Percentiles rank a stretch among this genome's conserved stretches.
phyloP scores from a whole-genome alignment of 2,888 invertebrate genomes.

The Stenolophus ochropezus region DNA sequence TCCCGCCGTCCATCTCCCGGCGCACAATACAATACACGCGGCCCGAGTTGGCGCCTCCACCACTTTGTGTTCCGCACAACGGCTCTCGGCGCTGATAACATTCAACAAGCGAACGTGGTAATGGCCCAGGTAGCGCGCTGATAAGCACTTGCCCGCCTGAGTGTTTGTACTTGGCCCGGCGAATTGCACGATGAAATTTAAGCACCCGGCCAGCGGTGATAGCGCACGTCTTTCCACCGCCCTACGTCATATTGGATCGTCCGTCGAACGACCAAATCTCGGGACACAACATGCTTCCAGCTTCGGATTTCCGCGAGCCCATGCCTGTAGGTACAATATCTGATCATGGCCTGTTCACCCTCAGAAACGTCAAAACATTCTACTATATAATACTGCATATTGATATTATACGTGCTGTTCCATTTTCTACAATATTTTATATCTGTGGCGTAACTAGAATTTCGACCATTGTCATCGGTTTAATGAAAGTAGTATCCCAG shows the following conservation, averaged over 20 bases:
- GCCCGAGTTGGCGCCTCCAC: constrained; percentile 4
- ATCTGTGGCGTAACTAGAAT: too few relatives aligned
- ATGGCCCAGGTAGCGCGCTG: constrained; percentile 42
- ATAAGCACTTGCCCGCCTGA: constrained; percentile 22
- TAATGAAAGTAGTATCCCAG: too few relatives aligned
- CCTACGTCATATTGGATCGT: constrained; percentile 19
- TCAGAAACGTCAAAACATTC: too few relatives aligned
- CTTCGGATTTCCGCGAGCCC: too few relatives aligned
- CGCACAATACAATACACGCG: not conserved
- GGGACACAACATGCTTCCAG: not conserved
- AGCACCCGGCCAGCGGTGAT: constrained; percentile 33
- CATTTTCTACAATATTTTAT: too few relatives aligned
- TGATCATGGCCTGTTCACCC: too few relatives aligned
- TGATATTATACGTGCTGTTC: too few relatives aligned
- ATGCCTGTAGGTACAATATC: too few relatives aligned
- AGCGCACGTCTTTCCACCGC: constrained; percentile 21
- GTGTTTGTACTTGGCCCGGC: constrained; percentile 53
- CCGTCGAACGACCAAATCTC: not conserved
- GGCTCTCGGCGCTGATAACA: constrained; percentile 25
- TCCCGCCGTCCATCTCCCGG: not conserved
- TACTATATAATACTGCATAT: too few relatives aligned
- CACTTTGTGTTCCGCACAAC: constrained; percentile 28
- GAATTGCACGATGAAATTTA: constrained; percentile 55
- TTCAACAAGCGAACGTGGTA: constrained; percentile 50
- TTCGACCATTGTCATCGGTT: too few relatives aligned